A percentile compares a stretch with the other conserved stretches of the same genome.
phyloP scores from a whole-genome alignment of 2,888 invertebrate species.

The Cephus spinipes region DNA sequence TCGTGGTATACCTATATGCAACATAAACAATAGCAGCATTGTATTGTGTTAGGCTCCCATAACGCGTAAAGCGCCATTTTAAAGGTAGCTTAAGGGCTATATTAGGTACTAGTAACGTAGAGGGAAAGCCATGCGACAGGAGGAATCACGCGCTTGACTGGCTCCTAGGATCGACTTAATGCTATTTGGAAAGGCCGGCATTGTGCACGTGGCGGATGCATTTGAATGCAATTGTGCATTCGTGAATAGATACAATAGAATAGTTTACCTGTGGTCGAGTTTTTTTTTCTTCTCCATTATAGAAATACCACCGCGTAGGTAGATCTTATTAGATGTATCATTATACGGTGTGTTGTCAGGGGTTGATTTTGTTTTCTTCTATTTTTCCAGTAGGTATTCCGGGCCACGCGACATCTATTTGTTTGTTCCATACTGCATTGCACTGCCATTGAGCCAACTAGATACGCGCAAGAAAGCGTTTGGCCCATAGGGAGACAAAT shows the following conservation, averaged over 20 bases:
- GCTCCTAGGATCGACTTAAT: constrained; percentile 46
- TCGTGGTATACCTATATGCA: background rate
- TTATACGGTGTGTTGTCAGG: background rate
- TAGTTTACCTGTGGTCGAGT: constrained; percentile 1
- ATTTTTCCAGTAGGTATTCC: background rate
- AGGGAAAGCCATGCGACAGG: constrained; percentile 35
- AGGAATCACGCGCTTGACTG: constrained; percentile 40
- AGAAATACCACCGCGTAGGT: constrained; percentile 3
- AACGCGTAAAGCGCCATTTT: constrained; percentile 27
- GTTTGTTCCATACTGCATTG: background rate
- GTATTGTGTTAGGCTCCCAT: constrained; percentile 24
- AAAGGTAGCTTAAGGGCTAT: constrained; percentile 21
- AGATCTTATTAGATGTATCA: background rate
- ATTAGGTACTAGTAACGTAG: constrained; percentile 16
- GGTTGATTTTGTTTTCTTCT: background rate
- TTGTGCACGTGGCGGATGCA: constrained; percentile 40
- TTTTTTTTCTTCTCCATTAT: background rate
- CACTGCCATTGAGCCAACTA: background rate
- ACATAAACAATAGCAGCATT: constrained; percentile 30
- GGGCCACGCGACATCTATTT: background rate
- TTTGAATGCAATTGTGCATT: constrained; percentile 21
- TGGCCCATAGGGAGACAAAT: background rate
- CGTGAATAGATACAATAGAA: constrained; percentile 1
- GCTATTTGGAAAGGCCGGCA: constrained; percentile 41
- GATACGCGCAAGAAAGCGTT: background rate